Evolutionary conservation across 2,113 vertebrate species (phyloP).

Genomic region (Dissostichus mawsoni): DNA sequence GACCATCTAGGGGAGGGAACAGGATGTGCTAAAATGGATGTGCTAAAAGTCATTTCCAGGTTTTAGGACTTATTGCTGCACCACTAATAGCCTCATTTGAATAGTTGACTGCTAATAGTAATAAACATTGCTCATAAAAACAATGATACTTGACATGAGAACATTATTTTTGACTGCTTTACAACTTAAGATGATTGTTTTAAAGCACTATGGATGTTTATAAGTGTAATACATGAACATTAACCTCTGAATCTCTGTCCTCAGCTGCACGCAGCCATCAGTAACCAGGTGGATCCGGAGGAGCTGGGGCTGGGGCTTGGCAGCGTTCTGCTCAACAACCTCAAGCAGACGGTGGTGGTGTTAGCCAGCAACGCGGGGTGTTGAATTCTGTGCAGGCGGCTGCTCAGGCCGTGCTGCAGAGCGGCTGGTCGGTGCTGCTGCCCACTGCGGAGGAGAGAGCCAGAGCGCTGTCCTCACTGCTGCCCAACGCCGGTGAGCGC

Average conservation of each 20-base stretch:
- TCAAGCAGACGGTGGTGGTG: constrained; percentile 96
- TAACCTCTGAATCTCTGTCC: not conserved
- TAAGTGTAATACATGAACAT: too few relatives aligned
- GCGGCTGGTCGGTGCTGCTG: constrained; percentile 96
- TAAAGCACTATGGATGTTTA: too few relatives aligned
- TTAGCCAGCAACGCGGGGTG: constrained; percentile 94
- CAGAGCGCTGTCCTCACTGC: constrained; percentile 92
- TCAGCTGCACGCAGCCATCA: constrained; percentile 97
- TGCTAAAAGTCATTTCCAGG: too few relatives aligned
- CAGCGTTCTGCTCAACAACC: constrained; percentile 92
- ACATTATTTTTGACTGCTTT: too few relatives aligned
- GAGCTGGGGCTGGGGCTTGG: constrained; percentile 94
- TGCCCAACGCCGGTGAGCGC: constrained; percentile 92
- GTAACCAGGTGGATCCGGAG: constrained; percentile 96
- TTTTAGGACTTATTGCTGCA: too few relatives aligned
- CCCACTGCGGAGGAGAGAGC: constrained; percentile 97
- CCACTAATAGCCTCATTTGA: too few relatives aligned
- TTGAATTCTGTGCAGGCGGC: constrained; percentile 93
- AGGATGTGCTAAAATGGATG: too few relatives aligned
- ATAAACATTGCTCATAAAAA: too few relatives aligned
- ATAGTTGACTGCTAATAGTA: too few relatives aligned
- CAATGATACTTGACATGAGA: too few relatives aligned
- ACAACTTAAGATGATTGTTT: too few relatives aligned
- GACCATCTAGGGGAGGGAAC: too few relatives aligned
- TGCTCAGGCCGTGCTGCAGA: constrained; percentile 96